These are phyloP conservation scores for Oplegnathus fasciatus DNA, from an alignment of 2,113 vertebrate genomes.

Conservation along the genomic window DNA sequence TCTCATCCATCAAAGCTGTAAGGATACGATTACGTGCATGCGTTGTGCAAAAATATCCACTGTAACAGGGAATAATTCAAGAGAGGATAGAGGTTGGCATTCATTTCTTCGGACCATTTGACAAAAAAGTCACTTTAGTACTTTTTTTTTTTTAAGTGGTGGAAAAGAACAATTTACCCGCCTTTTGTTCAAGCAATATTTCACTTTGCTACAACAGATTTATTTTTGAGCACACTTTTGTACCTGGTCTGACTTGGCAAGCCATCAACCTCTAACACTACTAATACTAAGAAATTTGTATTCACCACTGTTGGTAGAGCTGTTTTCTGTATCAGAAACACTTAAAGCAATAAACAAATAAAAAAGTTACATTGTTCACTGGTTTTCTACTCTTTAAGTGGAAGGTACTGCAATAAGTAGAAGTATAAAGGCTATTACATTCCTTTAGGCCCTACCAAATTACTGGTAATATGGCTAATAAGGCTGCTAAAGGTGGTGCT, in stretches of 20 bases:
- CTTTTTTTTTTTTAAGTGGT: conserved; percentile 23
- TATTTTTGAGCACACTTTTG: conserved; percentile 35
- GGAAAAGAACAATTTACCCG: conserved; percentile 19
- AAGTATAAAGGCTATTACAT: neutral
- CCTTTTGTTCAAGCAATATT: conserved; percentile 29
- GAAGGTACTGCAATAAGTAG: neutral
- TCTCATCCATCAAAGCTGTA: conserved; percentile 68
- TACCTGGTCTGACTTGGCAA: conserved; percentile 16
- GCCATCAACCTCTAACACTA: conserved; percentile 34
- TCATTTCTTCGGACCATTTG: conserved; percentile 37
- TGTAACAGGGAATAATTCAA: conserved; percentile 35
- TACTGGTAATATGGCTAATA: neutral
- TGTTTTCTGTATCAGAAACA: conserved; percentile 1
- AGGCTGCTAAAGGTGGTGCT: neutral
- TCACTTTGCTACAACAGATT: conserved; percentile 26
- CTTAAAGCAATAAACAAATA: conserved; percentile 4
- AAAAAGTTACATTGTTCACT: neutral
- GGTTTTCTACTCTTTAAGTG: neutral
- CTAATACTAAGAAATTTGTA: conserved; percentile 13
- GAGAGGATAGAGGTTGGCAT: conserved; percentile 15
- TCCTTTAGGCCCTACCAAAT: neutral
- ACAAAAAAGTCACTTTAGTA: conserved; percentile 38
- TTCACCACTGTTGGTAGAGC: neutral
- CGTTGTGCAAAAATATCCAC: conserved; percentile 55
- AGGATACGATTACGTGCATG: conserved; percentile 54